phyloP scores from a whole-genome alignment of 2,113 vertebrate species.

The Gnathonemus longibarbis region DNA sequence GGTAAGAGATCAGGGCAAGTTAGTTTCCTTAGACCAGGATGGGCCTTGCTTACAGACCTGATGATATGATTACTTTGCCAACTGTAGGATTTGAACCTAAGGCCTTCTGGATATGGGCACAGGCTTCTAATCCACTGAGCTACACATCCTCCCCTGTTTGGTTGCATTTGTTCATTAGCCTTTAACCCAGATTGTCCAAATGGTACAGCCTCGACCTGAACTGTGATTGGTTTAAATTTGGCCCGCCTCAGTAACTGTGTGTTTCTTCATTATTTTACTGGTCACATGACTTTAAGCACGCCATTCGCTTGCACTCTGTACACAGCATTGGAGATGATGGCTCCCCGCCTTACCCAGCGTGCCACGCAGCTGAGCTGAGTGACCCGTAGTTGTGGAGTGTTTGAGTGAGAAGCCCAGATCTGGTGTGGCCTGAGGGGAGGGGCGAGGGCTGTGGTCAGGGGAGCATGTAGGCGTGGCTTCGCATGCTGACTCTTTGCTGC shows the following conservation, averaged over 20 bases:
- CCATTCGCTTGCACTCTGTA: background rate
- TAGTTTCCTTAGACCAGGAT: background rate
- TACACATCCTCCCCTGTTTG: background rate
- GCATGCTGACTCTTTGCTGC: slow-evolving; percentile 43
- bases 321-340: background rate
- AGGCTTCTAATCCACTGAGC: background rate
- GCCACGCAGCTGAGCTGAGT: background rate
- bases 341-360: background rate
- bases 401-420: background rate
- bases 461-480: background rate
- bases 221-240: background rate
- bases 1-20: background rate
- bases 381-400: slow-evolving; percentile 1
- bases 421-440: background rate
- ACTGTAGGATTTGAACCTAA: background rate
- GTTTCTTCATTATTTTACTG: background rate
- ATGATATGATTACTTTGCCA: background rate
- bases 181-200: background rate
- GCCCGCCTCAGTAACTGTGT: background rate
- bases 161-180: background rate
- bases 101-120: background rate
- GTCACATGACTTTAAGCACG: background rate
- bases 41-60: background rate
- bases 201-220: background rate
- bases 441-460: background rate